Conservation (phyloP, 2,113 vertebrate genomes). For the Rhynchopsitta pachyrhyncha region DNA sequence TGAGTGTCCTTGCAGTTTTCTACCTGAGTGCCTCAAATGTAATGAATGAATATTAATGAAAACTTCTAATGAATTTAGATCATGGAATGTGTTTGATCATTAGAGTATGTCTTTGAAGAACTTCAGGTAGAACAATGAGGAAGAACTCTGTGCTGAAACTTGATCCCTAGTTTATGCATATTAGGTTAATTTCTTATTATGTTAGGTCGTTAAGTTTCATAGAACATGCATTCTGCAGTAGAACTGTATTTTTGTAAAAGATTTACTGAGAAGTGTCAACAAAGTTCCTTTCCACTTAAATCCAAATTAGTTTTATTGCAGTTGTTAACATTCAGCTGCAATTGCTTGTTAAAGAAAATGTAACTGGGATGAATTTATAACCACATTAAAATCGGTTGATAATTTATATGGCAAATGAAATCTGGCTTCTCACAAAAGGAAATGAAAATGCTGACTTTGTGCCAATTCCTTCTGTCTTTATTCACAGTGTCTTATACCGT, state of each 20-base stretch:
- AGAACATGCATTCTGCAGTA: neutral
- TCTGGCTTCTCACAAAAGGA: constrained; percentile 8
- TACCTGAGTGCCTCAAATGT: constrained; percentile 12
- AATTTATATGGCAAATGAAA: constrained; percentile 24
- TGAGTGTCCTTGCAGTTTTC: neutral
- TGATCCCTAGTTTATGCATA: neutral
- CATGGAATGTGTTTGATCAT: constrained; percentile 14
- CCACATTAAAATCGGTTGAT: neutral
- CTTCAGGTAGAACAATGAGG: neutral
- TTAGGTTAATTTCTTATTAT: neutral
- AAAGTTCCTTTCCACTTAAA: neutral
- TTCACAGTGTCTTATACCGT: constrained; percentile 15
- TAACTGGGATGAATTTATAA: neutral
- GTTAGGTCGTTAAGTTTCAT: neutral
- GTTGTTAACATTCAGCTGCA: neutral
- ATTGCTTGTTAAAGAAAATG: neutral
- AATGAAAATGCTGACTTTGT: constrained; percentile 25
- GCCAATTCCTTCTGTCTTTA: neutral
- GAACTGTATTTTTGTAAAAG: neutral
- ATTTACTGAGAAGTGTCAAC: constrained; percentile 4
- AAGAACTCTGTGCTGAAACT: neutral
- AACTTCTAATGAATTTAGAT: constrained; percentile 18
- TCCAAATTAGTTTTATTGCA: constrained; percentile 3
- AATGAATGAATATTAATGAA: constrained; percentile 38
- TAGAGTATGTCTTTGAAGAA: constrained; percentile 19